These are phyloP conservation scores for Plutomurus gul DNA, from an alignment of 1,140 invertebrate genomes.

Conservation along the genomic window DNA sequence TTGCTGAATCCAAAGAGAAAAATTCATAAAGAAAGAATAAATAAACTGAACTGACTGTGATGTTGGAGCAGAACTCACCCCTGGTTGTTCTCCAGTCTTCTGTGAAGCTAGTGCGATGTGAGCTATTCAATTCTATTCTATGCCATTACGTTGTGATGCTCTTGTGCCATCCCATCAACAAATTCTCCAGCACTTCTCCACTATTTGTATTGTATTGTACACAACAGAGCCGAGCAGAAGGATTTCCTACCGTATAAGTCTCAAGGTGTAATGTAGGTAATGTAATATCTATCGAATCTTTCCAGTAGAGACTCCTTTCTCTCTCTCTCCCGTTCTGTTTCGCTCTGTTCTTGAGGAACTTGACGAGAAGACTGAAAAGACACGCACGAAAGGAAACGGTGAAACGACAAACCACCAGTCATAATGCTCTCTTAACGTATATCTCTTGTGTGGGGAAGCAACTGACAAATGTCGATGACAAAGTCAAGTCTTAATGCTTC, in stretches of 20 bases:
- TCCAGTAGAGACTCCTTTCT: neutral
- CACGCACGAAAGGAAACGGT: neutral
- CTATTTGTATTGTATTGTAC: neutral
- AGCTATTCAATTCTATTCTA: neutral
- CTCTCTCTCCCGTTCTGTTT: neutral
- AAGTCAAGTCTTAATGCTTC: neutral
- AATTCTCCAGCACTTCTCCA: neutral
- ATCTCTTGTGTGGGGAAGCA: neutral
- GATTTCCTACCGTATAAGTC: no score
- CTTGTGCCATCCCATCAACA: neutral
- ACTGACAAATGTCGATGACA: constrained; percentile 17
- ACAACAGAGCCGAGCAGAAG: no score
- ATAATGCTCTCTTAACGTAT: constrained; percentile 10
- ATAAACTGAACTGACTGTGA: constrained; percentile 45
- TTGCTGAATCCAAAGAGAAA: constrained; percentile 49
- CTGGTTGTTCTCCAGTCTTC: neutral
- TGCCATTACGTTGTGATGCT: neutral
- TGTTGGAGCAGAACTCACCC: neutral
- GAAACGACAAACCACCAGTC: neutral
- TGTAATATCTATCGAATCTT: neutral
- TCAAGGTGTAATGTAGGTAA: constrained; percentile 1
- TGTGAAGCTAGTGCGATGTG: no score
- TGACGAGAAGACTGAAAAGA: no score
- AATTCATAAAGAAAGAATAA: constrained; percentile 50
- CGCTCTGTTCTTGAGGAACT: neutral